A percentile compares a stretch with the other conserved stretches of the same genome.
Evolutionary conservation across 2,797 vertebrate genomes (phyloP).

Genomic region (Labeo calbasu): DNA sequence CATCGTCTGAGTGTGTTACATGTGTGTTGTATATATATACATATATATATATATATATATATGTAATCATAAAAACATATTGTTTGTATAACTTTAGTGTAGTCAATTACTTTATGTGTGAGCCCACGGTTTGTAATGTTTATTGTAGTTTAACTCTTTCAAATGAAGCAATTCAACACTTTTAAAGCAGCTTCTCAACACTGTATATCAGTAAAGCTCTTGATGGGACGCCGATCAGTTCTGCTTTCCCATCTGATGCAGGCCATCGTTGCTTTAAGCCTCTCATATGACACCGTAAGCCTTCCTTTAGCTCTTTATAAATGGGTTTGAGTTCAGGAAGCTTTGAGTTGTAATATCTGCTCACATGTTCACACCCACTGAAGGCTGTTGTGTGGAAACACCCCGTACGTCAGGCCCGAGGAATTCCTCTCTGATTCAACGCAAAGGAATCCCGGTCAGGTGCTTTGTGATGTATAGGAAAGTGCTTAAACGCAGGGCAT

Average conservation of each 20-base stretch:
- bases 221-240: background rate
- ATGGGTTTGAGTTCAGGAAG: constrained; percentile 15
- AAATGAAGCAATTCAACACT: background rate
- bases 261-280: constrained; percentile 2
- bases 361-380: constrained; percentile 39
- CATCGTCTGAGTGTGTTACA: too few relatives aligned
- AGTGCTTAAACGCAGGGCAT: constrained; percentile 31
- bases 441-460: constrained; percentile 60
- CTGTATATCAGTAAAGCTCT: background rate
- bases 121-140: background rate
- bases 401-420: constrained; percentile 66
- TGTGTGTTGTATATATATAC: too few relatives aligned
- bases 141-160: background rate
- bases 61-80: background rate
- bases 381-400: constrained; percentile 59
- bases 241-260: background rate
- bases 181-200: background rate
- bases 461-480: constrained; percentile 58
- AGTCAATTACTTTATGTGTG: background rate
- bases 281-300: constrained; percentile 21
- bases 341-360: background rate
- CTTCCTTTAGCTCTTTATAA: constrained; percentile 18
- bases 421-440: constrained; percentile 61
- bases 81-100: background rate
- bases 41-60: too few relatives aligned